Conservation (phyloP, 2,888 invertebrate genomes). For the Hanleya hanleyi region DNA sequence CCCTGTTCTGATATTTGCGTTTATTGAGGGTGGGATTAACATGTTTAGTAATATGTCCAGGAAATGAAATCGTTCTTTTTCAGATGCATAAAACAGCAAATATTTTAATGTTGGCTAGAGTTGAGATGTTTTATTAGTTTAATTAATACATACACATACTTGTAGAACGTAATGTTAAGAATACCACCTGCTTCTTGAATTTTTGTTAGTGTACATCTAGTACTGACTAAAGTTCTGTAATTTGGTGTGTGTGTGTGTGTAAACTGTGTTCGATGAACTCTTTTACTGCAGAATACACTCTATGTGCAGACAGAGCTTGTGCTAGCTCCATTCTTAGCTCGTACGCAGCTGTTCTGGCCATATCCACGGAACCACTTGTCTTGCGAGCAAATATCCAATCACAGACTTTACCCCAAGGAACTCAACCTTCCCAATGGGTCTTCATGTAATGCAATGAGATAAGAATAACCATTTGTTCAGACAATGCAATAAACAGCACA, state of each 20-base stretch:
- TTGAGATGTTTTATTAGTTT: neutral
- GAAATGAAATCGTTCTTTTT: too few relatives aligned
- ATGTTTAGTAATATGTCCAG: too few relatives aligned
- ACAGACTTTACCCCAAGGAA: neutral
- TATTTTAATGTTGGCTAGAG: neutral
- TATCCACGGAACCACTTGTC: neutral
- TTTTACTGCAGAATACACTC: neutral
- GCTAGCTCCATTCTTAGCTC: neutral
- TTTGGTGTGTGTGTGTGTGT: neutral
- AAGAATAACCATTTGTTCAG: too few relatives aligned
- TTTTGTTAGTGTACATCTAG: neutral
- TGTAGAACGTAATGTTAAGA: neutral
- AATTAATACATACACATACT: neutral
- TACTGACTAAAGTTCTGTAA: neutral
- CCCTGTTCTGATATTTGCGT: too few relatives aligned
- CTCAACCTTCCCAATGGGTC: neutral
- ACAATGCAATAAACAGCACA: too few relatives aligned
- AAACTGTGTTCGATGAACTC: neutral
- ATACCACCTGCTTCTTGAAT: neutral
- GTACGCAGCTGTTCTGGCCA: neutral
- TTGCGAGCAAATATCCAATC: neutral
- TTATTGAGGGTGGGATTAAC: too few relatives aligned
- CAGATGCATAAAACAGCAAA: too few relatives aligned
- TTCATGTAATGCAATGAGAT: slow-evolving; percentile 3
- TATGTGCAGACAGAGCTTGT: neutral